These are phyloP conservation scores for Drosophila longiperda DNA, from an alignment of 2,888 invertebrate genomes.

Conservation along the genomic window DNA sequence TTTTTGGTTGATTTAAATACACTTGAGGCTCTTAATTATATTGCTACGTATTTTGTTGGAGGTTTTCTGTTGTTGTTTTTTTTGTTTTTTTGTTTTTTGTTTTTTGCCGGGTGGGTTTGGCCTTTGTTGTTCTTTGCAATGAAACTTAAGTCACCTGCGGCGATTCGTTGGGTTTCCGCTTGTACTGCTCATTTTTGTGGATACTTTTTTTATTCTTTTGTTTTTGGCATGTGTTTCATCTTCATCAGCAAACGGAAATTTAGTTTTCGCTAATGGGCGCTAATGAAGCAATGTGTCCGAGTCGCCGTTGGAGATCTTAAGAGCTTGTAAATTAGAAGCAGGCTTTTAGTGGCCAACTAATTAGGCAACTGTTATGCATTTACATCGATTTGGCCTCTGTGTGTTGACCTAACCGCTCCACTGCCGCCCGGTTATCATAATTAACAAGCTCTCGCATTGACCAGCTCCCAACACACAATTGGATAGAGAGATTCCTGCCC, in stretches of 20 bases:
- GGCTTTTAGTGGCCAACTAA: slow-evolving; percentile 70
- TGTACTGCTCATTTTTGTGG: slow-evolving; percentile 35
- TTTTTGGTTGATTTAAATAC: slow-evolving; percentile 74
- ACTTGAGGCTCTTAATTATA: slow-evolving; percentile 79
- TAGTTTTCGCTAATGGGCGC: slow-evolving; percentile 75
- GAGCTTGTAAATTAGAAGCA: slow-evolving; percentile 66
- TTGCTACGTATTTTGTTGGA: slow-evolving; percentile 52
- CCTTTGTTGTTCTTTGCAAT: slow-evolving; percentile 48
- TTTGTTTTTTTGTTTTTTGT: slow-evolving; percentile 3
- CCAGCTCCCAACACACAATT: slow-evolving; percentile 43
- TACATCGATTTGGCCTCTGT: slow-evolving; percentile 47
- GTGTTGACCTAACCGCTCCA: slow-evolving; percentile 37
- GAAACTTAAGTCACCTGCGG: slow-evolving; percentile 75
- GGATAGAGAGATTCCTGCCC: slow-evolving; percentile 32
- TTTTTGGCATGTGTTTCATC: slow-evolving; percentile 75
- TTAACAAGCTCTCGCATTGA: slow-evolving; percentile 70
- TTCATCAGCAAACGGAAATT: slow-evolving; percentile 73
- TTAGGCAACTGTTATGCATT: slow-evolving; percentile 65
- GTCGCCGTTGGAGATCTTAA: slow-evolving; percentile 54
- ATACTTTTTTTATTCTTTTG: slow-evolving; percentile 18
- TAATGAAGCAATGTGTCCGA: slow-evolving; percentile 72
- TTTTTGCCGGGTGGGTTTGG: slow-evolving; percentile 21
- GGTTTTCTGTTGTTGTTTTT: slow-evolving; percentile 16
- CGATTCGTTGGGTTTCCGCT: slow-evolving; percentile 52
- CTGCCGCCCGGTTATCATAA: slow-evolving; percentile 67